Evolutionary conservation across 2,113 vertebrate genomes (phyloP), one percentile per base, ranked within the genome.

Genomic region (Xenopus laevis): DNA sequence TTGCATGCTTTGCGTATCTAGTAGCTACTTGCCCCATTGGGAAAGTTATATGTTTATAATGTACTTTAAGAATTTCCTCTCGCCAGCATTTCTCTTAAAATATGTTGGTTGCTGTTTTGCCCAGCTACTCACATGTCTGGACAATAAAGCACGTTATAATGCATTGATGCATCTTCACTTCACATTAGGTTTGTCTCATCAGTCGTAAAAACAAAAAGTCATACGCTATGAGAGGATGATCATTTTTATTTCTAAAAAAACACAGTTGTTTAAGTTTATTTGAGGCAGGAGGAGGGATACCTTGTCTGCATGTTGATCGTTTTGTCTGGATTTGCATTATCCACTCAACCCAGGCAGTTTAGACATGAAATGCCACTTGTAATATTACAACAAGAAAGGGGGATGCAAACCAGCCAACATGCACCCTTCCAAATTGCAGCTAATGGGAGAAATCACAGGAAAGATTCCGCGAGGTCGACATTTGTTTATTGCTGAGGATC

Each of bases 401-500:
- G 27, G 47, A 33, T 65, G 30, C 71, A 40, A 69, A 30, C 16
- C 3, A 61, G 78, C 72, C 78, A 17, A 78, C 44, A 0, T 68
- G n/a, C 13, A 53, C 82, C 82, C 78, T 85, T 84, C 87, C 83
- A 78, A 82, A 81, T 82, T 85, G 87, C 88, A 89, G 84, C 72
- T 81, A 89, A 87, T 86, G 85, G 86, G 81, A 84, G 81, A 79
- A 82, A 77, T 80, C 72, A 80, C 79, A 71, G 79, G 78, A 65
- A 69, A 81, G 87, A 83, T 85, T 88, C 84, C 83, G 87, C 90
- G 85, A 93, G 89, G 90, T 90, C 82, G 83, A 87, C 87, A 89
- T 94, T 93, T 95, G 93, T 94, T 95, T 94, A 91, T 94, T 94
- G 92, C 93, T 92, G 91, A 93, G 90, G 89, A 91, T 93, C 91